A percentile compares a stretch with the other conserved stretches of the same genome.
phyloP scores from a whole-genome alignment of 2,888 invertebrate genomes.

The Agrochola litura region DNA sequence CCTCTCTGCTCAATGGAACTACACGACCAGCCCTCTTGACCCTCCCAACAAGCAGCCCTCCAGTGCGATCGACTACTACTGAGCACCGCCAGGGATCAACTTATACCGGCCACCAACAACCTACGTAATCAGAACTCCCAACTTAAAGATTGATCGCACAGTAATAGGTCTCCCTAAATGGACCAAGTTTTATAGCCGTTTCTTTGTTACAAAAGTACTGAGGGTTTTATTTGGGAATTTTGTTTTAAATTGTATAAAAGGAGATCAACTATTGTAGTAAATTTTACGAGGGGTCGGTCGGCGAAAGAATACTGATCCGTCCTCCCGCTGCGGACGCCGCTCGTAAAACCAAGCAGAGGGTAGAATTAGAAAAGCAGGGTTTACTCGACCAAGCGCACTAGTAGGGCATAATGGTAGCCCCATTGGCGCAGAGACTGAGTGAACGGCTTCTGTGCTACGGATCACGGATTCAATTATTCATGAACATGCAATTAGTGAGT shows the following conservation, averaged over 20 bases:
- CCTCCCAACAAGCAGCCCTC: slow-evolving; percentile 47
- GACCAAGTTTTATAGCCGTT: slow-evolving; percentile 62
- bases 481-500: no score
- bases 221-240: slow-evolving; percentile 69
- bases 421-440: not conserved
- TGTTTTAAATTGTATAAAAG: slow-evolving; percentile 69
- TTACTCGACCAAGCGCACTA: not conserved
- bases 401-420: not conserved
- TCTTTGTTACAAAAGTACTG: slow-evolving; percentile 71
- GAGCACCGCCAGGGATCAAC: slow-evolving; percentile 47
- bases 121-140: slow-evolving; percentile 65
- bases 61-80: slow-evolving; percentile 43
- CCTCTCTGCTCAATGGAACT: slow-evolving; percentile 67
- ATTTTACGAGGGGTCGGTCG: slow-evolving; percentile 65
- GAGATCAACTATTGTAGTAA: slow-evolving; percentile 68
- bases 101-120: slow-evolving; percentile 52
- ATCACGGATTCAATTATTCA: slow-evolving; percentile 14
- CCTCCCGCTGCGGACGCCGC: slow-evolving; percentile 39
- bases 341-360: slow-evolving; percentile 55
- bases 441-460: not conserved
- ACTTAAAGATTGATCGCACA: slow-evolving; percentile 42
- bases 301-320: slow-evolving; percentile 57
- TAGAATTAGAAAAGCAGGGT: not conserved
- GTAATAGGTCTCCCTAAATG: slow-evolving; percentile 60
- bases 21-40: slow-evolving; percentile 60